These are phyloP conservation scores for Lymantria monacha DNA, from an alignment of 2,888 invertebrate species.

Conservation along the genomic window DNA sequence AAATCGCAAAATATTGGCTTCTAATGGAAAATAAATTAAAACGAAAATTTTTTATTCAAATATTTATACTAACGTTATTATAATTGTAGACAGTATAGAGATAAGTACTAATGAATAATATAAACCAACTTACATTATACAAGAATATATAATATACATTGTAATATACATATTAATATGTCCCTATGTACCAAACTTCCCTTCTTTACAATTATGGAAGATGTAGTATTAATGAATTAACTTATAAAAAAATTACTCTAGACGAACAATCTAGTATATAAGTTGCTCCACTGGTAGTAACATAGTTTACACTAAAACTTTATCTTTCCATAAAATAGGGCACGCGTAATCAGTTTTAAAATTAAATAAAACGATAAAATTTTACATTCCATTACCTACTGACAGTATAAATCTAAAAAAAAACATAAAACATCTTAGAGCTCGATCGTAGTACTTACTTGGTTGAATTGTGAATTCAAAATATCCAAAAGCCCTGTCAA, in stretches of 20 bases:
- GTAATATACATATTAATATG: conserved; percentile 61
- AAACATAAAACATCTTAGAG: too few species aligned
- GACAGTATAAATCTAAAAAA: too few species aligned
- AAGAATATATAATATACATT: conserved; percentile 70
- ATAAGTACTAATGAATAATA: conserved; percentile 51
- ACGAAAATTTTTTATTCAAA: conserved; percentile 76
- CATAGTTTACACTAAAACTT: conserved; percentile 21
- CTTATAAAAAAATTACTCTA: conserved; percentile 21
- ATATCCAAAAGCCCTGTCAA: too few species aligned
- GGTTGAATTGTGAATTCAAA: too few species aligned
- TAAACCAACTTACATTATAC: conserved; percentile 72
- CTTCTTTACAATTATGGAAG: conserved; percentile 81
- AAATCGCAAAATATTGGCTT: conserved; percentile 61
- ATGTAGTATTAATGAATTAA: conserved; percentile 44
- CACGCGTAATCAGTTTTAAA: conserved; percentile 34
- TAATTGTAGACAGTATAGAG: conserved; percentile 63
- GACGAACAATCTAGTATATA: conserved; percentile 10
- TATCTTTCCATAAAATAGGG: conserved; percentile 78
- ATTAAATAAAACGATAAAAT: too few species aligned
- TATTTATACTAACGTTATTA: conserved; percentile 76
- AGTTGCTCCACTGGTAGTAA: conserved; percentile 20
- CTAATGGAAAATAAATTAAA: conserved; percentile 45
- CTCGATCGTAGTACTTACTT: too few species aligned
- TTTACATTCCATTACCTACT: too few species aligned
- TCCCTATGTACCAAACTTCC: conserved; percentile 77